Evolutionary conservation across 2,888 invertebrate genomes (phyloP).

Genomic region (Clostera curtula): DNA sequence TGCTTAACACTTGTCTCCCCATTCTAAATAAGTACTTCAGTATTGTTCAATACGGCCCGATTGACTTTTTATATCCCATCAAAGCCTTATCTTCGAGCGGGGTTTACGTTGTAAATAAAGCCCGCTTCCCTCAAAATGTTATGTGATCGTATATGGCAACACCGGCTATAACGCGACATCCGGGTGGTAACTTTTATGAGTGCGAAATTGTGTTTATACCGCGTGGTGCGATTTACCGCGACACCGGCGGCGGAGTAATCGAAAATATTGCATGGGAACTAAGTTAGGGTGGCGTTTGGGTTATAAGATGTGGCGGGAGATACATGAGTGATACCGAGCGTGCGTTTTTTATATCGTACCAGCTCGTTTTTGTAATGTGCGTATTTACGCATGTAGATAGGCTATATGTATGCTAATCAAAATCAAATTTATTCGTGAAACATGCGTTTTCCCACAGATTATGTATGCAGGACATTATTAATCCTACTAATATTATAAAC

Average conservation of each 20-base stretch:
- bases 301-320: constrained; percentile 1
- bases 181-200: constrained; percentile 70
- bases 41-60: no score
- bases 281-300: constrained; percentile 33
- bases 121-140: not conserved
- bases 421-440: no score
- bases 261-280: constrained; percentile 62
- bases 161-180: constrained; percentile 29
- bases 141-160: constrained; percentile 2
- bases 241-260: constrained; percentile 40
- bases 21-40: no score
- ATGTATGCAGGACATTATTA: no score
- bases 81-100: not conserved
- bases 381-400: no score
- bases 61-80: not conserved
- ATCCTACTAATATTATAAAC: no score
- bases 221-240: constrained; percentile 56
- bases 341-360: no score
- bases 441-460: no score
- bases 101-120: not conserved
- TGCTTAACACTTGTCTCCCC: no score
- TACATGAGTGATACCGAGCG: no score
- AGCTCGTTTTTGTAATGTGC: no score
- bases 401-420: no score
- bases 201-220: constrained; percentile 70